Evolutionary conservation across 2,797 vertebrate genomes (phyloP), one percentile per base, ranked within the genome.

Genomic region (Alcedo atthis): DNA sequence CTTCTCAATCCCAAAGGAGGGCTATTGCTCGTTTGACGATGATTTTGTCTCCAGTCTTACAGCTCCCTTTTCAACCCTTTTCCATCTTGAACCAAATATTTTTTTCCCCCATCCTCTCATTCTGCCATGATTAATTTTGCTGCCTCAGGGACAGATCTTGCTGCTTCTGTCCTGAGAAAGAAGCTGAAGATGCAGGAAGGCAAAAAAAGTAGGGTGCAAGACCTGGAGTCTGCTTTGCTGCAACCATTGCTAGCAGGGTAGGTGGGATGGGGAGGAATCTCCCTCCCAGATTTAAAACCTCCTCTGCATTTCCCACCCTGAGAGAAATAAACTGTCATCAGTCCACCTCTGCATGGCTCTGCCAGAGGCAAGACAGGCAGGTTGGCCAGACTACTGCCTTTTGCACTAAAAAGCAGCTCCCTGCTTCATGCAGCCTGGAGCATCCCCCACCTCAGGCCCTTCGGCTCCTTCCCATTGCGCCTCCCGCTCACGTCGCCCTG

Each of bases 401-500:
- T 75, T 48, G 45, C 51, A 35, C 33, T 33, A 33, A 33, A 24
- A 49, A 80, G 53, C 22, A 74, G 6, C 10, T 55, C 61, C 33
- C 10, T 0, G 0, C n/a, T 82, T 42, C 46, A 10, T 8, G 1
- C 4, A 25, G 28, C 32, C 70, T 79, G 62, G n/a, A 79, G 7
- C 11, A 4, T 66, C 30, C 28, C 25, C 48, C 70, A 33, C 2
- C n/a, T 69, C 37, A 0, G 0, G 8, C 73, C 48, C 30, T 77
- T 35, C 20, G 37, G 37, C 37, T 55, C 37, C 18, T 22, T 67
- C 40, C 28, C 3, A 8, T 5, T 45, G n/a, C 13, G 0, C n/a
- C 43, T 45, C 48, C 37, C 0, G 0, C 15, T 63, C 53, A 24
- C 1, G 0, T 28, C 28, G 17, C 15, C 3, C 3, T 35, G 32